Conservation (phyloP, 2,797 vertebrate genomes). For the Gambusia yucatana region DNA sequence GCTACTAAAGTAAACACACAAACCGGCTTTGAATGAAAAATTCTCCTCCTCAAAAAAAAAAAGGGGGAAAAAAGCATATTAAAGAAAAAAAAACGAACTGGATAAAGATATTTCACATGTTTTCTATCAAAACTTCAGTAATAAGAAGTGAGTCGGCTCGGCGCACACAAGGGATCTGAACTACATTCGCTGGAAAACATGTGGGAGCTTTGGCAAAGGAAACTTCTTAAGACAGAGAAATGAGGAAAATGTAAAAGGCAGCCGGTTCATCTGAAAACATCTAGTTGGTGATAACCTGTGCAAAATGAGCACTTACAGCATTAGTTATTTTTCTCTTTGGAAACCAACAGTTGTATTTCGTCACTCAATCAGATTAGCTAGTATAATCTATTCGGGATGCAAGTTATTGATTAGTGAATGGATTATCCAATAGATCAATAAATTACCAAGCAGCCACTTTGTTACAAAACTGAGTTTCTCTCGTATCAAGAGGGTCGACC, state of each 20-base stretch:
- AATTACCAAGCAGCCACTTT: no score
- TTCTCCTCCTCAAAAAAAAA: constrained; percentile 1
- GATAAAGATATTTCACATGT: constrained; percentile 7
- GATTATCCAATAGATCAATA: no score
- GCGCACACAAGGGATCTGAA: constrained; percentile 12
- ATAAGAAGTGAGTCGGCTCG: constrained; percentile 8
- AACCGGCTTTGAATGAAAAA: constrained; percentile 15
- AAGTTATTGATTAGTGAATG: background rate
- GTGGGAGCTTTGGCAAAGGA: constrained; percentile 3
- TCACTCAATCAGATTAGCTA: background rate
- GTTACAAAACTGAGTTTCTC: no score
- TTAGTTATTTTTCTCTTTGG: background rate
- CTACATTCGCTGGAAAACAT: constrained; percentile 14
- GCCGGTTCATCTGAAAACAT: background rate
- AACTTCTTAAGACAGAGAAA: constrained; percentile 1
- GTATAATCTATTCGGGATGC: background rate
- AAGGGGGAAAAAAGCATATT: background rate
- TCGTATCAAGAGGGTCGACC: no score
- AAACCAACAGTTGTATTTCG: background rate
- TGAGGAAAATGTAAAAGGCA: background rate
- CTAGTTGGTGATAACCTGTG: constrained; percentile 1
- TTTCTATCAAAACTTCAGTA: constrained; percentile 17
- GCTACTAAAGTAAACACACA: constrained; percentile 20
- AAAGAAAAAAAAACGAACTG: constrained; percentile 2
- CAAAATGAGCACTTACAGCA: background rate